Base-by-base conservation (phyloP, 2,888 invertebrate genomes). In the Acronicta alni region DNA sequence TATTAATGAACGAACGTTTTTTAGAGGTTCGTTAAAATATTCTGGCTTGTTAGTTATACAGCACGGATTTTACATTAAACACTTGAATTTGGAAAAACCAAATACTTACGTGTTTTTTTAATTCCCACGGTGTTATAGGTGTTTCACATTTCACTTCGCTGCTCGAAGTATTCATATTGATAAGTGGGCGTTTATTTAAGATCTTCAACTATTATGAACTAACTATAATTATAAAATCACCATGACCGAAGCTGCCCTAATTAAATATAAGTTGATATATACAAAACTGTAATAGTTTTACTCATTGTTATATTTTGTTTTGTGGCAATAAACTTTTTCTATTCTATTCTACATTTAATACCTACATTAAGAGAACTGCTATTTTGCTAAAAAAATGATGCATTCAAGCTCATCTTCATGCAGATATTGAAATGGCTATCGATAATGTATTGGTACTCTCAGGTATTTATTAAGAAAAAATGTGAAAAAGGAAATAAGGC, bases 11-110 rank as follows among this genome's bases (percentile, higher is more conserved):
- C 26, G 32, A 35, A n/a, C 35, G n/a, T 35, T 35, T 35, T 75
- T 69, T 55, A 55, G 37, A 46, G 42, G 63, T 57, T 61, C 52
- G 45, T 70, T 76, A 47, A 54, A 62, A 76, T 70, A 73, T 76
- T 76, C 70, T 61, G 48, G 59, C 54, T 62, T 60, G 58, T 66
- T 72, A 68, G 47, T 49, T 57, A 60, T 54, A 51, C 63, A 39
- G 55, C 53, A 42, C 67, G 52, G 77, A 43, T 65, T 65, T 58
- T 45, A 70, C 39, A 59, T 66, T 60, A 60, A 56, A 51, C 57
- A 54, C 59, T 64, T 57, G 18, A 54, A 63, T 57, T 16, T 35
- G 17, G 47, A 49, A 66, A 65, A 53, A 54, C 37, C 35, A 52
- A 48, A 49, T 30, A 12, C 30, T 30, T 30, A 58, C 43, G 46